Evolutionary conservation across 2,797 vertebrate species (phyloP).

Genomic region (Premnoplex brunnescens): DNA sequence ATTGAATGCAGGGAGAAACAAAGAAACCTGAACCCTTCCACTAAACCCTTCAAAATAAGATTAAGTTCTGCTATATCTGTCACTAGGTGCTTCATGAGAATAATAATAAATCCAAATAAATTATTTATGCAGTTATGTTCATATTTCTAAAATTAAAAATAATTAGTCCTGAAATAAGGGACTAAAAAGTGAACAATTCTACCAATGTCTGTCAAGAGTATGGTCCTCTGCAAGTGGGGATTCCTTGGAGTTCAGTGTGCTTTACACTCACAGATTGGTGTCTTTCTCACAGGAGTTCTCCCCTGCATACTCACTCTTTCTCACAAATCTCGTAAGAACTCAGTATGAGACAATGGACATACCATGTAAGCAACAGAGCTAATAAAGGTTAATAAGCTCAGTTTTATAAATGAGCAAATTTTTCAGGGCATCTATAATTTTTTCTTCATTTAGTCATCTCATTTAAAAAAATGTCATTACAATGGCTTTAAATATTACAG

Average conservation of each 20-base stretch:
- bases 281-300: not conserved
- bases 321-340: not conserved
- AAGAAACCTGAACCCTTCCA: not conserved
- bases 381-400: slow-evolving; percentile 1
- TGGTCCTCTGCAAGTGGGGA: not conserved
- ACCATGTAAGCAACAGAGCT: not conserved
- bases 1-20: not conserved
- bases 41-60: not conserved
- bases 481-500: slow-evolving; percentile 43
- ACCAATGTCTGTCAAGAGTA: not conserved
- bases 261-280: not conserved
- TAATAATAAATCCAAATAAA: not conserved
- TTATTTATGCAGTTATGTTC: not conserved
- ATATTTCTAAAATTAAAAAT: not conserved
- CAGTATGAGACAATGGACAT: not conserved
- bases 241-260: not conserved
- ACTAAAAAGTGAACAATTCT: not conserved
- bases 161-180: not conserved
- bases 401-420: slow-evolving; percentile 36
- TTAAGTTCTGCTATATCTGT: not conserved
- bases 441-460: slow-evolving; percentile 9
- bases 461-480: slow-evolving; percentile 6
- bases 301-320: not conserved
- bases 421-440: slow-evolving; percentile 4
- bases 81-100: not conserved